Base-by-base conservation (phyloP, 2,113 vertebrate species). In the Rhizomys pruinosus region DNA sequence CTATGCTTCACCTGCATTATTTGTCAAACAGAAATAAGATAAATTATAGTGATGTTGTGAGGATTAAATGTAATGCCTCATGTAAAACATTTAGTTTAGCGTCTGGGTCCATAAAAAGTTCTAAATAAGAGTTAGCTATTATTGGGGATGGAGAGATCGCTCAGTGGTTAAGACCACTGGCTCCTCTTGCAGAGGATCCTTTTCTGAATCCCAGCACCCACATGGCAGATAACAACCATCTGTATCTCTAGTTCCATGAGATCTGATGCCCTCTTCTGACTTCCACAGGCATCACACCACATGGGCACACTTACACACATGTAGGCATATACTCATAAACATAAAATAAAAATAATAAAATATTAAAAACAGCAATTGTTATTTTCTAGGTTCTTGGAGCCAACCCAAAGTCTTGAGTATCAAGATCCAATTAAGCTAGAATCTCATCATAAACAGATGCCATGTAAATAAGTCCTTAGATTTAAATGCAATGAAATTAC, bases 21-120 rank as follows among this genome's bases (percentile, higher is more conserved):
- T 73, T 90, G 2, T 90, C 37, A 81, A 89, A 81, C 64, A 17
- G 16, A 84, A 2, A 23, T 72, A 61, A 61, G 11, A 0, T 94
- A 59, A 47, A 92, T 89, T 89, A 72, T 20, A 64, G 6, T 9
- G 25, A 64, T 73, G 55, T 85, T 76, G 0, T 73, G 5, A 82
- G 52, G 29, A 81, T 68, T 89, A 89, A 93, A 93, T 94, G 47
- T 71, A 32, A 27, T 82, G 76, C 71, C 42, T 72, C 23, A 84
- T 72, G 11, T 77, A 74, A 90, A 94, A 61, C 7, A 91, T 10
- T 72, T 81, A 76, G 55, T 16, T 96, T 39, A 95, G 20, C 23
- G 17, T 44, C 39, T 61, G 42, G 59, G 32, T 3, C 47, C 68
- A 87, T 22, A 73, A 9, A 63, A 82, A 89, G 19, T 22, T 61